Percentiles rank a stretch among this genome's conserved stretches.
Conservation (phyloP, 2,888 invertebrate species). For the Chouioia cunea region DNA sequence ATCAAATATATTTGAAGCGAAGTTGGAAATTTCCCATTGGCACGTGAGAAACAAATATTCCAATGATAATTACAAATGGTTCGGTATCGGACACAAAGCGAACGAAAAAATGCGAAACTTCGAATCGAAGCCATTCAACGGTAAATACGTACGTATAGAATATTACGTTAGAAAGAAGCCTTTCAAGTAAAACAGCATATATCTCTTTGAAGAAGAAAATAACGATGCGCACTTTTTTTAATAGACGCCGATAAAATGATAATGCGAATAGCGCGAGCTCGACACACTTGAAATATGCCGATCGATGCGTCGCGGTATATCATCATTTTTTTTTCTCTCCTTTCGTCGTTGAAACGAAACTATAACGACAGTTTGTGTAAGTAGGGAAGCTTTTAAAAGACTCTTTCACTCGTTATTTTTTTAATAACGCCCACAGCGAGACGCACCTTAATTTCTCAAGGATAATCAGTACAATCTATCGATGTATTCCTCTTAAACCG, state of each 20-base stretch:
- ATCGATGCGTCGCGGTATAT: no score
- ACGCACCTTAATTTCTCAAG: constrained; percentile 23
- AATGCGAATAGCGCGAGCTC: no score
- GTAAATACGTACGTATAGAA: neutral
- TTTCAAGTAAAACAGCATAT: constrained; percentile 1
- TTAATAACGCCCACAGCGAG: neutral
- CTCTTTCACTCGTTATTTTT: constrained; percentile 17
- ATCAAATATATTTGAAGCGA: no score
- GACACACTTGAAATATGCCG: no score
- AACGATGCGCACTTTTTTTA: no score
- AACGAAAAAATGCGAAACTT: no score
- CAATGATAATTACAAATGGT: no score
- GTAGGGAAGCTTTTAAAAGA: neutral
- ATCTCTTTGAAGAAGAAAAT: no score
- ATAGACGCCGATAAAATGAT: no score
- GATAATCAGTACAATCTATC: neutral
- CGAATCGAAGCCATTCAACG: constrained; percentile 19
- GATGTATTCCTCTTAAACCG: neutral
- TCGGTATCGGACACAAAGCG: no score
- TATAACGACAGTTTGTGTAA: neutral
- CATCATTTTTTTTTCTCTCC: neutral
- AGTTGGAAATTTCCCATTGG: no score
- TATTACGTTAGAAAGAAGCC: neutral
- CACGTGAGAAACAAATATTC: no score
- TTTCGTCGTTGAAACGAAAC: constrained; percentile 6